These are phyloP conservation scores for Pantherophis alleghaniensis DNA, from an alignment of 2,797 vertebrate species.

Conservation along the genomic window DNA sequence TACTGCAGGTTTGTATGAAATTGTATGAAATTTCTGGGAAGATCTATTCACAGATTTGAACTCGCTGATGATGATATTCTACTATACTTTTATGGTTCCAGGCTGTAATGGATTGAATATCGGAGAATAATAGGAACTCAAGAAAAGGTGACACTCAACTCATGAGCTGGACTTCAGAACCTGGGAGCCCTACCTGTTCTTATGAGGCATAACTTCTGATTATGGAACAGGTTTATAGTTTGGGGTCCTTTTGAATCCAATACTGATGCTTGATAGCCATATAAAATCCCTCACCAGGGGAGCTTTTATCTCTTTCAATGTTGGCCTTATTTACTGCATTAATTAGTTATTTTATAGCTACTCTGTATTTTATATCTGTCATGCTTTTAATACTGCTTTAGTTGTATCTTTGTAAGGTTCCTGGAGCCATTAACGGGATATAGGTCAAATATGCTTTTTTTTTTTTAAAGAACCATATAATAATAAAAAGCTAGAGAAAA, in stretches of 20 bases:
- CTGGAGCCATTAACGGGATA: neutral
- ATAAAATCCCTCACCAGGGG: neutral
- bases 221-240: neutral
- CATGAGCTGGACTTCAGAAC: neutral
- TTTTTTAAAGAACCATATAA: neutral
- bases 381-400: neutral
- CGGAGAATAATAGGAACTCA: neutral
- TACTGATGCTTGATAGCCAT: neutral
- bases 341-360: neutral
- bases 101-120: neutral
- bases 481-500: neutral
- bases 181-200: neutral
- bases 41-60: neutral
- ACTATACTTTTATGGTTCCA: neutral
- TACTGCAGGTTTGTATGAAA: neutral
- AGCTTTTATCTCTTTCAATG: neutral
- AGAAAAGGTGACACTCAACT: neutral
- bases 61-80: neutral
- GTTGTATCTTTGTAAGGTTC: neutral
- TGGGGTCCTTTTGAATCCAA: neutral
- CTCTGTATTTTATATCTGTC: neutral
- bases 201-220: neutral
- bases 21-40: neutral
- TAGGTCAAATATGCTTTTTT: neutral
- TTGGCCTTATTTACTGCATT: neutral